Percentiles rank a stretch among this genome's conserved stretches.
phyloP scores from a whole-genome alignment of 2,797 vertebrate species.

The Percopsis omiscomaycus region DNA sequence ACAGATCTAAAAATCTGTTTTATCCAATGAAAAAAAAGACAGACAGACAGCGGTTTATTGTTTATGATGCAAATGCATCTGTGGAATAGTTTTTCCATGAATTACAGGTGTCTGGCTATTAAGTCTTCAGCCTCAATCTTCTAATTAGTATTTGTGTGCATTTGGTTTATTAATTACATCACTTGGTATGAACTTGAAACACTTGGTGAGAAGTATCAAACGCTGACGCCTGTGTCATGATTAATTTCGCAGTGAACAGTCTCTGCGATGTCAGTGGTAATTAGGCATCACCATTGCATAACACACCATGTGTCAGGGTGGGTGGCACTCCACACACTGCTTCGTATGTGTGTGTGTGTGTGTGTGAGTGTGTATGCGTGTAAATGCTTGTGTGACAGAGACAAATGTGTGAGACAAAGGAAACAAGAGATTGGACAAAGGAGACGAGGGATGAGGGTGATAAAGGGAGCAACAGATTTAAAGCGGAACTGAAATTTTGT shows the following conservation, averaged over 20 bases:
- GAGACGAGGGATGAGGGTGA: too few species aligned
- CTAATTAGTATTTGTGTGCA: slow-evolving; percentile 67
- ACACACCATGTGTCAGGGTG: slow-evolving; percentile 80
- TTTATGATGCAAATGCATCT: not conserved
- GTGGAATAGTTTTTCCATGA: not conserved
- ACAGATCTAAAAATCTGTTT: slow-evolving; percentile 61
- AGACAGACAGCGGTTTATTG: slow-evolving; percentile 48
- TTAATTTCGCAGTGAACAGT: slow-evolving; percentile 83
- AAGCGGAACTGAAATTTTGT: too few species aligned
- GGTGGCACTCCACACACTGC: slow-evolving; percentile 64
- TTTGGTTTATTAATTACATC: slow-evolving; percentile 73
- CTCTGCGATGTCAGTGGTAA: slow-evolving; percentile 83
- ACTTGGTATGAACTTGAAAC: slow-evolving; percentile 68
- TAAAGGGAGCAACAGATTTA: too few species aligned
- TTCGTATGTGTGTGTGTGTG: slow-evolving; percentile 12
- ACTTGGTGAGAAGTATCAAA: slow-evolving; percentile 72
- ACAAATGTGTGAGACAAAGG: not conserved
- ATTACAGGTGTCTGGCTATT: slow-evolving; percentile 45
- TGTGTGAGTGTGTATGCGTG: slow-evolving; percentile 5
- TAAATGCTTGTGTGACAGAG: slow-evolving; percentile 13
- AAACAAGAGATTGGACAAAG: too few species aligned
- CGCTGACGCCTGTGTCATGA: slow-evolving; percentile 80
- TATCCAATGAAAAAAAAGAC: slow-evolving; percentile 38
- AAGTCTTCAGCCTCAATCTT: slow-evolving; percentile 61
- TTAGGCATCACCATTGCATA: slow-evolving; percentile 84